Evolutionary conservation across 2,113 vertebrate genomes (phyloP), one percentile per base, ranked within the genome.

Genomic region (Phycodurus eques): DNA sequence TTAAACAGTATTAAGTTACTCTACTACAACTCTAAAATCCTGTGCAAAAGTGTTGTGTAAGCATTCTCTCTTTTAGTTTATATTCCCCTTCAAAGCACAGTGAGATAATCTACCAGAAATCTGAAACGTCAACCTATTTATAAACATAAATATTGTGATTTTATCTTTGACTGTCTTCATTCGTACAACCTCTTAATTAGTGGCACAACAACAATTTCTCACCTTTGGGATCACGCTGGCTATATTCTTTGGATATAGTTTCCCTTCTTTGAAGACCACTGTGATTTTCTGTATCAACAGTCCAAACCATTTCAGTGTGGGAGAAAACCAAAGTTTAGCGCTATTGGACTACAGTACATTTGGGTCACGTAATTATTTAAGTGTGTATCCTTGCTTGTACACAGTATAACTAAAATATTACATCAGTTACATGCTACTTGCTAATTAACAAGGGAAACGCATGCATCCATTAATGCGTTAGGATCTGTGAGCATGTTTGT

Each of bases 31-130:
- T 74, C 53, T 12, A 78, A 79, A 83, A 79, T 82, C 80, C 75
- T 74, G 67, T 78, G 71, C 79, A 69, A 73, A 71, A 56, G 90
- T 74, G 78, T 63, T 77, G 80, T 74, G 72, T 68, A 71, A 33
- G 39, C 73, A 77, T 75, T 78, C 78, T 85, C 83, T 76, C n/a
- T 27, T 46, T 44, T 14, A 65, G 20, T 20, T 56, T 76, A 65
- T 22, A 42, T 67, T 78, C 60, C 35, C n/a, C n/a, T 9, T 39
- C 8, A 4, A 81, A 89, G 85, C 83, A 85, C 85, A 54, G 20
- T 12, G 53, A 89, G 62, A 73, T 8, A 4, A 72, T 73, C 43
- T 75, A 39, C 66, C 61, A 14, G 69, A 75, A 70, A 85, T 72
- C 65, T 76, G 44, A 71, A 78, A 77, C 53, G 31, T 4, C 73